phyloP scores from a whole-genome alignment of 2,113 vertebrate species.

The Neolamprologus caudopunctatus region DNA sequence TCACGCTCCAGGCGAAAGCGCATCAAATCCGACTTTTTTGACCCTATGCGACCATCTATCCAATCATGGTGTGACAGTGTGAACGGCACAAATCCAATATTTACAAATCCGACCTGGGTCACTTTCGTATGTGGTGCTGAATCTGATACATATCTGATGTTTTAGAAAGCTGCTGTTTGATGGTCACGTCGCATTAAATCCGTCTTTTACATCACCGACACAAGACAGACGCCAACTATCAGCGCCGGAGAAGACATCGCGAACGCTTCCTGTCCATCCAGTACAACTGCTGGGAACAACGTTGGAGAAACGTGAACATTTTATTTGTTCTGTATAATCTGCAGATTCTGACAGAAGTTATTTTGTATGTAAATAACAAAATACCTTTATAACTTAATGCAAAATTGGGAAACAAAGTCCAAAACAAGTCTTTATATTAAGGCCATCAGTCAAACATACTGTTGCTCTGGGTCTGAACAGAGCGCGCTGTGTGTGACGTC shows the following conservation, averaged over 20 bases:
- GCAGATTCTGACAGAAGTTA: background rate
- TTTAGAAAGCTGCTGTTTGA: background rate
- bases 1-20: background rate
- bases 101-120: rapidly evolving
- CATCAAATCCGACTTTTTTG: rapidly evolving
- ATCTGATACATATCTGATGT: background rate
- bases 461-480: background rate
- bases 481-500: background rate
- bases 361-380: background rate
- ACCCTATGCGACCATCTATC: background rate
- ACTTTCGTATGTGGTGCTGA: rapidly evolving
- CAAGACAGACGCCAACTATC: background rate
- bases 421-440: no score
- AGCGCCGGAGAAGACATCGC: rapidly evolving
- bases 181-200: rapidly evolving
- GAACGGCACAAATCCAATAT: background rate
- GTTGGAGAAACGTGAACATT: background rate
- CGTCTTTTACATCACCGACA: rapidly evolving
- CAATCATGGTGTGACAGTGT: rapidly evolving
- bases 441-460: no score
- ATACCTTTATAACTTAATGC: background rate
- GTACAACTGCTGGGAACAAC: rapidly evolving
- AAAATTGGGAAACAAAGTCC: background rate
- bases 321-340: background rate
- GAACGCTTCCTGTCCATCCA: rapidly evolving